phyloP scores from a whole-genome alignment of 2,113 vertebrate genomes.

The Corythoichthys haematopterus region DNA sequence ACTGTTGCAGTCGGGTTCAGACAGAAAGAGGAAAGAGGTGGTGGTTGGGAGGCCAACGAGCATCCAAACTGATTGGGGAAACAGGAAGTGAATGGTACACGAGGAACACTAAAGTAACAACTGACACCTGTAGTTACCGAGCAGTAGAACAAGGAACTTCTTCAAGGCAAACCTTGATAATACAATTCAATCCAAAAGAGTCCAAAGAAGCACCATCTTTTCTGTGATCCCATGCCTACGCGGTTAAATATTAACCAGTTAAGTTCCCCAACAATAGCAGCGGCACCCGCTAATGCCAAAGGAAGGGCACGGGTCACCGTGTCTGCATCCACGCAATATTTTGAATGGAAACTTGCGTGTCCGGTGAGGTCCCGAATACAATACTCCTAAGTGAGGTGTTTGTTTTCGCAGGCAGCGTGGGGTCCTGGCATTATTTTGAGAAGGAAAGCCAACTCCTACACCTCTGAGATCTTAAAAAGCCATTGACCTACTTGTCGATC shows the following conservation, averaged over 20 bases:
- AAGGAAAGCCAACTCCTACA: constrained; percentile 15
- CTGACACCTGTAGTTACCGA: background rate
- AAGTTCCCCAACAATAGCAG: constrained; percentile 29
- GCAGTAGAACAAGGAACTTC: background rate
- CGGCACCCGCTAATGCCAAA: constrained; percentile 10
- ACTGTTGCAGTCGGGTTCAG: background rate
- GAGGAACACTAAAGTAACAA: background rate
- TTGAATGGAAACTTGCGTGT: constrained; percentile 44
- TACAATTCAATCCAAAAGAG: background rate
- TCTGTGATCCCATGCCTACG: constrained; percentile 20
- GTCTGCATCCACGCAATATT: constrained; percentile 8
- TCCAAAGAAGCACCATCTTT: background rate
- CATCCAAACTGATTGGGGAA: background rate
- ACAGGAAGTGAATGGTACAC: background rate
- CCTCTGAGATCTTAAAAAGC: background rate
- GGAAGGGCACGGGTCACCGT: constrained; percentile 12
- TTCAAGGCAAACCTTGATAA: background rate
- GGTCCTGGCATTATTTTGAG: constrained; percentile 45
- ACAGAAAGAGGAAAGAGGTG: background rate
- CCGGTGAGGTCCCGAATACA: constrained; percentile 28
- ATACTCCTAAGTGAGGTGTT: constrained; percentile 37
- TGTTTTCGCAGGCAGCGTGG: constrained; percentile 48
- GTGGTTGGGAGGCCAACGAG: background rate
- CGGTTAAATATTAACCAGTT: constrained; percentile 51
- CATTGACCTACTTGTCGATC: background rate